A percentile compares a stretch with the other conserved stretches of the same genome.
phyloP scores from a whole-genome alignment of 35 echinoderm and acorn worm species.

The Stichopus chloronotus region DNA sequence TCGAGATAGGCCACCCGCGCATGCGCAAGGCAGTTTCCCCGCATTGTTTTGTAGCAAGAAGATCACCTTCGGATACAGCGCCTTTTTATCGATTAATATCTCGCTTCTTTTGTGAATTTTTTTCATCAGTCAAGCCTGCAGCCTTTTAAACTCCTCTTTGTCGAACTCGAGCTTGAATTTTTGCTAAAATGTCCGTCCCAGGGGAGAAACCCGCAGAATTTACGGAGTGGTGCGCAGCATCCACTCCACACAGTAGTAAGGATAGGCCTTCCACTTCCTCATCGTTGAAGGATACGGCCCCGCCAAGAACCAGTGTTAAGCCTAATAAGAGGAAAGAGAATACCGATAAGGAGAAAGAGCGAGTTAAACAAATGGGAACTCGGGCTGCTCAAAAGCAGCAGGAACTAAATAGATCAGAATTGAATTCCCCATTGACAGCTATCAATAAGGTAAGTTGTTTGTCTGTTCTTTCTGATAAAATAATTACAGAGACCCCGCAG shows the following conservation, averaged over 20 bases:
- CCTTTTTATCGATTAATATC: conserved; percentile 10
- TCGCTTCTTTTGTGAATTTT: background rate
- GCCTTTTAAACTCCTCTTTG: background rate
- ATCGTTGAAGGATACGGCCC: background rate
- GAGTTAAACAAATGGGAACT: background rate
- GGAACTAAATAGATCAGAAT: background rate
- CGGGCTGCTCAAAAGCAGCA: background rate
- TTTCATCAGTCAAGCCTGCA: background rate
- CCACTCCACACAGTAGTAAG: background rate
- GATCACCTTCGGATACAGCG: background rate
- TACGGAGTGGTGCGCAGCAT: background rate
- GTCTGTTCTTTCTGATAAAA: background rate
- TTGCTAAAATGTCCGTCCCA: background rate
- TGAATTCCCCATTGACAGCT: background rate
- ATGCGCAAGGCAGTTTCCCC: background rate
- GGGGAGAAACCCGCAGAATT: background rate
- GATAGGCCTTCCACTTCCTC: background rate
- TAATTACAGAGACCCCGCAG: conserved; percentile 8
- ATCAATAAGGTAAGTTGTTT: background rate
- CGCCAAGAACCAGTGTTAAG: background rate
- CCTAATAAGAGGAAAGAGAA: background rate
- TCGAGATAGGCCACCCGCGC: background rate
- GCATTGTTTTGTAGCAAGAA: background rate
- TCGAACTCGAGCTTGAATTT: background rate
- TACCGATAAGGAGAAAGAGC: background rate